Conservation (phyloP, 2,113 vertebrate genomes). For the Mungos mungo region DNA sequence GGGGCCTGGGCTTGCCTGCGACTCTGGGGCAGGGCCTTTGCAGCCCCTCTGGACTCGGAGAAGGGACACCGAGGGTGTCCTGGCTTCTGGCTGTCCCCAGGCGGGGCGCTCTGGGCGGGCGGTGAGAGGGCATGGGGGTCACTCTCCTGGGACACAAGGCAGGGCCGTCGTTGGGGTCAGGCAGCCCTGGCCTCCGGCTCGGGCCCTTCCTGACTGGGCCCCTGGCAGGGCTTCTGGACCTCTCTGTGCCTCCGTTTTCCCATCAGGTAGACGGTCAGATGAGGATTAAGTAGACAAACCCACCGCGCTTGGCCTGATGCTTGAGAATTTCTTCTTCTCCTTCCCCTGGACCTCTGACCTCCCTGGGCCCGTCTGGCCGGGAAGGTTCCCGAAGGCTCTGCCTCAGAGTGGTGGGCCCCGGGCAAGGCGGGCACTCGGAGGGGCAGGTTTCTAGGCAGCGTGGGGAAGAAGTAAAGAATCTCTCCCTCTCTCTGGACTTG, state of each 20-base stretch:
- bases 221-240: rapidly evolving
- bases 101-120: neutral
- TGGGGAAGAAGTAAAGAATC: neutral
- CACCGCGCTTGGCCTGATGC: rapidly evolving
- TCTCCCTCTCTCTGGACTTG: neutral
- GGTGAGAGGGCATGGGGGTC: rapidly evolving
- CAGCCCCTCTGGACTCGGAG: neutral
- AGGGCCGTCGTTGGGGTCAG: neutral
- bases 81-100: neutral
- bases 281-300: neutral
- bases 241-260: neutral
- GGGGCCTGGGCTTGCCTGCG: neutral
- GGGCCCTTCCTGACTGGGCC: too few relatives aligned
- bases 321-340: neutral
- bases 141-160: rapidly evolving
- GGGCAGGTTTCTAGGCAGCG: neutral
- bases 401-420: rapidly evolving
- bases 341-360: neutral
- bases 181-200: too few relatives aligned
- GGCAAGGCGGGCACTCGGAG: rapidly evolving
- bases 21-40: neutral
- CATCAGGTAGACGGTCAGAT: neutral
- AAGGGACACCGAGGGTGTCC: rapidly evolving
- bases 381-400: neutral
- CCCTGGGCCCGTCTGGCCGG: rapidly evolving